These are phyloP conservation scores for Seriola aureovittata DNA, from an alignment of 2,113 vertebrate genomes.

Conservation along the genomic window DNA sequence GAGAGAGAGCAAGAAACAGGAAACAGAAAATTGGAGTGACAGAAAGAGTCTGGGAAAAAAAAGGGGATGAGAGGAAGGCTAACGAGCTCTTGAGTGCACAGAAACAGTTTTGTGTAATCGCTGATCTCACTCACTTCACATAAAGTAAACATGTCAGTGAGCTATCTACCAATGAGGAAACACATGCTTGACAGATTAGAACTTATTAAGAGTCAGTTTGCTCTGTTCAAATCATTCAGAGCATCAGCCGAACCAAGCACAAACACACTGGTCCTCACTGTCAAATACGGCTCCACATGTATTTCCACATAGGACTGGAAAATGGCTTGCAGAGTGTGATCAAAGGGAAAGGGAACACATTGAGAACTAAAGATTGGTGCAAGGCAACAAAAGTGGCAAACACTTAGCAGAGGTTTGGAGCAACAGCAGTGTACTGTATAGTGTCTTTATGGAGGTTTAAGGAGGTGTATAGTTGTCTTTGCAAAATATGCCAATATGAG, in stretches of 20 bases:
- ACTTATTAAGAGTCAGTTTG: neutral
- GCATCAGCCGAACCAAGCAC: neutral
- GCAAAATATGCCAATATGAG: too few relatives aligned
- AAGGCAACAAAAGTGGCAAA: neutral
- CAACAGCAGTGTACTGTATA: too few relatives aligned
- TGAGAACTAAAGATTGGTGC: neutral
- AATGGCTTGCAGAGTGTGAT: neutral
- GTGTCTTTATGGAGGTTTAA: too few relatives aligned
- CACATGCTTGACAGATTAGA: neutral
- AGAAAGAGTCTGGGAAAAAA: neutral
- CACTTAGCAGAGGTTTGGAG: too few relatives aligned
- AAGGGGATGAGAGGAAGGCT: neutral
- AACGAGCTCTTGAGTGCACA: neutral
- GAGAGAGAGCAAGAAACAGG: neutral
- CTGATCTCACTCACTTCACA: neutral
- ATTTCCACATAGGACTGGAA: neutral
- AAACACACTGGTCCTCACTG: neutral
- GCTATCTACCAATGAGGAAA: neutral
- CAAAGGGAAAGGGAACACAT: neutral
- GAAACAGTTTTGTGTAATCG: slow-evolving; percentile 1
- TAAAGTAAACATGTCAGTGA: neutral
- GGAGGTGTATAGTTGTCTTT: too few relatives aligned
- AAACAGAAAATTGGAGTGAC: slow-evolving; percentile 11
- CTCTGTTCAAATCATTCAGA: neutral
- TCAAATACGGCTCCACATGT: neutral